phyloP scores from a whole-genome alignment of 2,113 vertebrate species.

The Phrynosoma blainvillii region DNA sequence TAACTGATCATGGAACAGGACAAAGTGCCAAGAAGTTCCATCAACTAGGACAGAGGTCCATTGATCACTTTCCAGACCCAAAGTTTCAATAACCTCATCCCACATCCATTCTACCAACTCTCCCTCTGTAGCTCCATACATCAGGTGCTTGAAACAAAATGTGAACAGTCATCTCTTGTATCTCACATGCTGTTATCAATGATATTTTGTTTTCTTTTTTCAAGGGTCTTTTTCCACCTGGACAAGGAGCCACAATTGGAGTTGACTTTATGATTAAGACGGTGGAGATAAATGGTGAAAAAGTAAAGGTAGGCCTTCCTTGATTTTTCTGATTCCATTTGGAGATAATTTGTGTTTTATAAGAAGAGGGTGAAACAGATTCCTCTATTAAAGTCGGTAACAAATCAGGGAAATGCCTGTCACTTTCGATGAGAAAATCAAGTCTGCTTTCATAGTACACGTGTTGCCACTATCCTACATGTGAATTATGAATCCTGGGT shows the following conservation, averaged over 20 bases:
- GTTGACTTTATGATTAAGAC: constrained; percentile 99
- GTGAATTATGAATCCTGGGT: too few species aligned
- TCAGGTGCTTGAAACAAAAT: neutral
- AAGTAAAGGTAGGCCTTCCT: constrained; percentile 89
- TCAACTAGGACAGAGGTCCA: too few species aligned
- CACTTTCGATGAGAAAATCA: neutral
- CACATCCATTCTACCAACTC: too few species aligned
- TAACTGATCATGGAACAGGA: too few species aligned
- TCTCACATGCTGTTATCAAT: neutral
- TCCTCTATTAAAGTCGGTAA: neutral
- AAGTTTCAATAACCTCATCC: too few species aligned
- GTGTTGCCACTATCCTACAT: neutral
- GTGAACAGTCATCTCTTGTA: neutral
- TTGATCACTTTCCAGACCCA: too few species aligned
- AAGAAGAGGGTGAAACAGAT: fast-evolving
- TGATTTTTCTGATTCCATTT: neutral
- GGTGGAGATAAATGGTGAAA: constrained; percentile 97
- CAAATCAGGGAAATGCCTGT: too few species aligned
- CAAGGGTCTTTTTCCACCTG: constrained; percentile 97
- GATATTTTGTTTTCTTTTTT: constrained; percentile 12
- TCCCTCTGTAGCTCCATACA: too few species aligned
- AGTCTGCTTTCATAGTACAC: neutral
- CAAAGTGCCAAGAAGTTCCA: too few species aligned
- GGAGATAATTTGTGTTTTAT: too few species aligned
- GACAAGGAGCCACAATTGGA: constrained; percentile 98